Conservation (phyloP, 2,113 vertebrate genomes). For the Eublepharis macularius region DNA sequence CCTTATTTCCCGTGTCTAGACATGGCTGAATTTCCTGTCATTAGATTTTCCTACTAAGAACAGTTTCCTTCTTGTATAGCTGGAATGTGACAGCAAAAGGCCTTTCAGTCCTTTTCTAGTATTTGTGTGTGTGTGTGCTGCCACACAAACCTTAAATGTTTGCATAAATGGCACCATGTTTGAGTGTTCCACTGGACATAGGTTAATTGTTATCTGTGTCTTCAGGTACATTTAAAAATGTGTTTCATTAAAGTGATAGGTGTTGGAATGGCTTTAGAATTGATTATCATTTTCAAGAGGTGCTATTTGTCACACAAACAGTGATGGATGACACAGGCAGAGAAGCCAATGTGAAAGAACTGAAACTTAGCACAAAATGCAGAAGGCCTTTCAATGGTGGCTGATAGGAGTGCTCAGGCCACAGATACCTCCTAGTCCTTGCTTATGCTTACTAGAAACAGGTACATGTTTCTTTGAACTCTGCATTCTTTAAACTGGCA, state of each 20-base stretch:
- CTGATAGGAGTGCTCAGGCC: not conserved
- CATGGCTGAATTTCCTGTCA: not conserved
- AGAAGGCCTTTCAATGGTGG: not conserved
- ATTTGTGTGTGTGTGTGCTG: not conserved
- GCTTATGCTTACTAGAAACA: not conserved
- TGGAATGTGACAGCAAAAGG: not conserved
- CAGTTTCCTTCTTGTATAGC: not conserved
- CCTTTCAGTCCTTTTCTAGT: not conserved
- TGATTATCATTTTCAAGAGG: slow-evolving; percentile 29
- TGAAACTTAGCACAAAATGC: not conserved
- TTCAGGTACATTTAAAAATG: slow-evolving; percentile 23
- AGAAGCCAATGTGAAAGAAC: not conserved
- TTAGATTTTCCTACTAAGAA: not conserved
- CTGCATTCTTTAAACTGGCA: not conserved
- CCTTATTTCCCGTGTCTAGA: not conserved
- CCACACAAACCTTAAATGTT: slow-evolving; percentile 4
- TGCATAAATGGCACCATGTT: slow-evolving; percentile 17
- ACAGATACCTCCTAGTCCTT: not conserved
- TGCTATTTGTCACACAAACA: slow-evolving; percentile 25
- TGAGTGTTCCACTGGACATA: slow-evolving; percentile 9
- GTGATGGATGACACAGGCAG: slow-evolving; percentile 18
- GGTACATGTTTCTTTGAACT: not conserved
- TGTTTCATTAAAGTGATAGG: slow-evolving; percentile 35
- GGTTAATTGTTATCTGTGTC: slow-evolving; percentile 25
- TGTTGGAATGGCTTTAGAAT: slow-evolving; percentile 26